phyloP scores from a whole-genome alignment of 2,797 vertebrate genomes.

The Artibeus jamaicensis region DNA sequence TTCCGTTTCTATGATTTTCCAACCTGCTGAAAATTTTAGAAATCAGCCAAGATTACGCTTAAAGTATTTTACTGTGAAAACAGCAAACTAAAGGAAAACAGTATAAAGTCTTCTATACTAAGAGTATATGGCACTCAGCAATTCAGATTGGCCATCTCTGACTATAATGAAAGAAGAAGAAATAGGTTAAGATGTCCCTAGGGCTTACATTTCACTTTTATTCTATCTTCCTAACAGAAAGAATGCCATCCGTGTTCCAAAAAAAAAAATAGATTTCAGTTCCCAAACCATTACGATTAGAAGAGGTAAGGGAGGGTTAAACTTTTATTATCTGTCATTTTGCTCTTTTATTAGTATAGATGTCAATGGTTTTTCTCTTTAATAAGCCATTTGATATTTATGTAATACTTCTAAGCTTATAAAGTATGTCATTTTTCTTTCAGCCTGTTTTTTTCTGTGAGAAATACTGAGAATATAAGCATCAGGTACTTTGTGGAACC shows the following conservation, averaged over 20 bases:
- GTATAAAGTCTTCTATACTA: background rate
- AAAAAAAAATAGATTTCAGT: conserved; percentile 8
- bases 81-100: background rate
- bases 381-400: background rate
- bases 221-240: background rate
- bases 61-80: background rate
- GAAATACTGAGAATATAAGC: background rate
- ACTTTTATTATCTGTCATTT: conserved; percentile 27
- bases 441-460: background rate
- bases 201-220: background rate
- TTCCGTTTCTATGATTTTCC: background rate
- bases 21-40: background rate
- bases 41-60: background rate
- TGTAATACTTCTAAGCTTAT: background rate
- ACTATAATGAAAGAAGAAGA: background rate
- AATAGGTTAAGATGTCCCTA: background rate
- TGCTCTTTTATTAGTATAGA: background rate
- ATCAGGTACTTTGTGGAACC: background rate
- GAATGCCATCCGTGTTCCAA: background rate
- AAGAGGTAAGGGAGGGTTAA: conserved; percentile 2
- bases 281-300: background rate
- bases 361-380: conserved; percentile 17
- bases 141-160: conserved; percentile 5
- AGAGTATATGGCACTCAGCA: background rate
- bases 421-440: background rate